Evolutionary conservation across 2,113 vertebrate genomes (phyloP).

Genomic region (Carlito syrichta): DNA sequence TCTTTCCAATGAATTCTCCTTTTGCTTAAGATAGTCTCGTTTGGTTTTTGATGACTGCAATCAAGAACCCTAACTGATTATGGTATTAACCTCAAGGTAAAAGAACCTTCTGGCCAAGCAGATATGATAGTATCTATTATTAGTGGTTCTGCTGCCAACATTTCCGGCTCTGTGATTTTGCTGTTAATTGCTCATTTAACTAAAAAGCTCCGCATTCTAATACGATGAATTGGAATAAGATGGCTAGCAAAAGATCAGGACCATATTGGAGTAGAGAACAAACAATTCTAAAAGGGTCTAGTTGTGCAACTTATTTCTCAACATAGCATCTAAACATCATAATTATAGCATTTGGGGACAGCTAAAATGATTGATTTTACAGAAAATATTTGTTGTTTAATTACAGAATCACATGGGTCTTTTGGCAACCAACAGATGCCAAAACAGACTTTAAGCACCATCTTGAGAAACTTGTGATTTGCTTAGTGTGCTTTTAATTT

Average conservation of each 20-base stretch:
- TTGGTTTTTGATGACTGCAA: background rate
- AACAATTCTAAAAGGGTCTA: constrained; percentile 65
- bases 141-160: constrained; percentile 57
- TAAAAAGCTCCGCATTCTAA: constrained; percentile 56
- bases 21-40: background rate
- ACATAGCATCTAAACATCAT: constrained; percentile 76
- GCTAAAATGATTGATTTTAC: constrained; percentile 89
- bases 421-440: constrained; percentile 89
- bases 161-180: constrained; percentile 57
- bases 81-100: constrained; percentile 33
- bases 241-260: constrained; percentile 64
- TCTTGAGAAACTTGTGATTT: constrained; percentile 86
- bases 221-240: constrained; percentile 67
- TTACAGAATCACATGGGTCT: constrained; percentile 88
- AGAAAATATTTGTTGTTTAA: constrained; percentile 91
- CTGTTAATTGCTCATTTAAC: constrained; percentile 29
- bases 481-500: constrained; percentile 87
- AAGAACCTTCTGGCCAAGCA: constrained; percentile 46
- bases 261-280: constrained; percentile 40
- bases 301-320: constrained; percentile 79
- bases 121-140: background rate
- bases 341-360: constrained; percentile 82
- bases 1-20: background rate
- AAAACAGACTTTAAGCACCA: constrained; percentile 81
- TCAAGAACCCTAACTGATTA: background rate